Evolutionary conservation across 2,113 vertebrate species (phyloP).

Genomic region (Riparia riparia): DNA sequence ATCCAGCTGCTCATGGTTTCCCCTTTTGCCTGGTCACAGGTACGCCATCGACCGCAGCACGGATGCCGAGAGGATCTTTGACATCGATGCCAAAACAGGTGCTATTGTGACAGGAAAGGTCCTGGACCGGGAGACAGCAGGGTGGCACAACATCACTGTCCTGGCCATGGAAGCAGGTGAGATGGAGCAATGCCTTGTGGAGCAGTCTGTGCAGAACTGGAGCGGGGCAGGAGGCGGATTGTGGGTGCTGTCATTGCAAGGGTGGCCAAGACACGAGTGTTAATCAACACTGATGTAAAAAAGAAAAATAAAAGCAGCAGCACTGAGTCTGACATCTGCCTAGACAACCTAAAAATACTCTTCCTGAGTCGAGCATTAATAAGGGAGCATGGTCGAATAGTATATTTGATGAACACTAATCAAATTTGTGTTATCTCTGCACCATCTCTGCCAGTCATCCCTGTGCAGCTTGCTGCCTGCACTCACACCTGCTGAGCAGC

Average conservation of each 20-base stretch:
- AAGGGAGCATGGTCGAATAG: constrained; percentile 11
- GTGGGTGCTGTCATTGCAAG: background rate
- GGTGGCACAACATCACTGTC: constrained; percentile 98
- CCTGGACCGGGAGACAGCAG: constrained; percentile 92
- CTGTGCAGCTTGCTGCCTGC: background rate
- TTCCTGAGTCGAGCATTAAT: constrained; percentile 19
- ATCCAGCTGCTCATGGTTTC: background rate
- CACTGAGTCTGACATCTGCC: constrained; percentile 10
- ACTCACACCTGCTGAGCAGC: background rate
- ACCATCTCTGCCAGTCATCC: background rate
- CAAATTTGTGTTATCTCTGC: constrained; percentile 7
- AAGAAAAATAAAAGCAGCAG: background rate
- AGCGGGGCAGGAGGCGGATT: background rate
- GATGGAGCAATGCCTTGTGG: background rate
- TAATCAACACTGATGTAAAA: background rate
- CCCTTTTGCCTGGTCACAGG: constrained; percentile 68
- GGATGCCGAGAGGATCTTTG: constrained; percentile 91
- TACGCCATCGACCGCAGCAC: constrained; percentile 91
- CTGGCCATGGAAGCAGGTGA: constrained; percentile 93
- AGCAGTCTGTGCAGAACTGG: background rate
- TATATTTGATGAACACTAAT: constrained; percentile 63
- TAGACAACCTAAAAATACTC: constrained; percentile 64
- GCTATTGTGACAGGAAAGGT: constrained; percentile 90
- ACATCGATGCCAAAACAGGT: constrained; percentile 90
- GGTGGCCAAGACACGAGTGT: background rate